Evolutionary conservation across 1,140 invertebrate genomes (phyloP), one percentile per base, ranked within the genome.

Genomic region (Drosophila bipectinata): DNA sequence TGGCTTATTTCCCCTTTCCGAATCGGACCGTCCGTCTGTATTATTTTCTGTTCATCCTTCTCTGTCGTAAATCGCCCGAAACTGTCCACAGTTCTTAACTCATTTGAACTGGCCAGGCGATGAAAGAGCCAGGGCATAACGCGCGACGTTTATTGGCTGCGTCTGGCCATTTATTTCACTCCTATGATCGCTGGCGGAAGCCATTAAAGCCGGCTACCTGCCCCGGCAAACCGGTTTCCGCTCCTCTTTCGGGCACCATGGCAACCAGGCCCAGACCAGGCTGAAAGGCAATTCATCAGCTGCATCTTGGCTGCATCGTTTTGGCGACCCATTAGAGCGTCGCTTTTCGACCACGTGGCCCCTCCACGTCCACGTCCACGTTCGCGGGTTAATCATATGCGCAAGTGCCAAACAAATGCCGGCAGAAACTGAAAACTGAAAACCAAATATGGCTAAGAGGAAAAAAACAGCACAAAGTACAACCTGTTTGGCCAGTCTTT

Each of bases 161-260:
- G 90, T 84, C 90, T 79, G 77, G 77, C 85, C 90, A 91, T 91
- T 91, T 80, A 91, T 91, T 88, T 84, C 79, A 84, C 90, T 91
- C 90, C 82, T 91, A 90, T 90, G 90, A 91, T 91, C 77, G 77
- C 80, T 91, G 90, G 90, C 90, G 82, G 90, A 88, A 91, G 90
- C 90, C 90, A 91, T 91, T 91, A 91, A 91, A 90, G 77, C 18
- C 44, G 18, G 44, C 44, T 78, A 82, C 79, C 82, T 83, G 74
- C 60, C 74, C 68, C 53, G 57, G 24, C 32, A 72, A 88, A 88
- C 84, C 84, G 84, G 83, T 88, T 88, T 26, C 49, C 52, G 34
- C 24, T 26, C 14, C 14, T 49, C 30, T 3, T 32, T 30, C 37
- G 44, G 77, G 73, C 76, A 79, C 87, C 76, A 85, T 83, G 74